These are phyloP conservation scores for Standfussiana lucernea DNA, from an alignment of 2,888 invertebrate genomes.

Conservation along the genomic window DNA sequence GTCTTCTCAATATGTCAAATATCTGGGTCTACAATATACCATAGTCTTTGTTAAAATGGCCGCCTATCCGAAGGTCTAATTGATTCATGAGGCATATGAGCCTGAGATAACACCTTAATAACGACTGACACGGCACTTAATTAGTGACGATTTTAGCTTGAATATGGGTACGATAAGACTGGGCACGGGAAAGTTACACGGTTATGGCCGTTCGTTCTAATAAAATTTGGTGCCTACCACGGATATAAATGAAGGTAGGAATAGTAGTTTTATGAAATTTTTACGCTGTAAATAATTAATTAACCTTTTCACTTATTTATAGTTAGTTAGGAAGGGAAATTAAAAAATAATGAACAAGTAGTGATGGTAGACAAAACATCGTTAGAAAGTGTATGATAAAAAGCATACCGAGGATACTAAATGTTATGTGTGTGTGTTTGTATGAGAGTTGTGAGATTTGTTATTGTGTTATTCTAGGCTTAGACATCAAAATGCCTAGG, in stretches of 20 bases:
- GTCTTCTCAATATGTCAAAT: constrained; percentile 62
- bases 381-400: neutral
- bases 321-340: neutral
- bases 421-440: neutral
- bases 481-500: constrained; percentile 6
- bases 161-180: constrained; percentile 69
- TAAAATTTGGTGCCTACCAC: constrained; percentile 56
- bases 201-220: constrained; percentile 50
- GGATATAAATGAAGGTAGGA: neutral
- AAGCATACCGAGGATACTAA: too few species aligned
- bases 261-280: neutral
- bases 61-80: constrained; percentile 73
- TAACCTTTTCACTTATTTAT: too few species aligned
- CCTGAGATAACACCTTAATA: constrained; percentile 77
- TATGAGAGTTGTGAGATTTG: neutral
- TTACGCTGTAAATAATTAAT: too few species aligned
- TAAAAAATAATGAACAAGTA: neutral
- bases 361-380: neutral
- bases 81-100: constrained; percentile 81
- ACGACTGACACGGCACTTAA: constrained; percentile 77
- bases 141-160: constrained; percentile 73
- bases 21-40: constrained; percentile 67
- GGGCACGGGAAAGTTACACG: constrained; percentile 52
- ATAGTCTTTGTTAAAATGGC: constrained; percentile 73
- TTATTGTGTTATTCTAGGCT: neutral